Evolutionary conservation across 1,140 invertebrate genomes (phyloP).

Genomic region (Helicoverpa armigera): DNA sequence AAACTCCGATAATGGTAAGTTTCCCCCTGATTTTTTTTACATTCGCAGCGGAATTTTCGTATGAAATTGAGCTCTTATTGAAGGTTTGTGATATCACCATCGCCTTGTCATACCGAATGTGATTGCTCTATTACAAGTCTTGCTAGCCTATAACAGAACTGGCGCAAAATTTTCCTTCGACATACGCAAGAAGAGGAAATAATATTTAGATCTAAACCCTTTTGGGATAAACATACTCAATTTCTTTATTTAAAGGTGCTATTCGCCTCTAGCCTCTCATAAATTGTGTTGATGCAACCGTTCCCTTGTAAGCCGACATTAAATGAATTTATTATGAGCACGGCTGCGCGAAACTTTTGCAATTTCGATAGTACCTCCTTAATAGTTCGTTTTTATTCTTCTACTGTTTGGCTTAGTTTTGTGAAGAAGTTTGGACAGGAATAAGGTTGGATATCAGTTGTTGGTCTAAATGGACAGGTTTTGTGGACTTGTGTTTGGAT

Average conservation of each 20-base stretch:
- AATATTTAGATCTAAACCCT: not conserved
- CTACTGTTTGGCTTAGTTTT: constrained; percentile 24
- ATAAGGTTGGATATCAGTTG: not conserved
- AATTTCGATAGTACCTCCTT: constrained; percentile 64
- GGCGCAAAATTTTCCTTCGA: no score
- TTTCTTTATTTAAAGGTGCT: not conserved
- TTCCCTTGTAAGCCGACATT: constrained; percentile 61
- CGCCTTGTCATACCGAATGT: no score
- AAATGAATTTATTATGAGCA: constrained; percentile 80
- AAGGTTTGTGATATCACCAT: no score
- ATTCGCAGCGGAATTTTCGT: no score
- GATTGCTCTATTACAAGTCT: no score
- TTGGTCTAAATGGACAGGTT: not conserved
- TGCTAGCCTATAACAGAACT: no score
- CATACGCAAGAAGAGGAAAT: no score
- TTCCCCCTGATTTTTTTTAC: no score
- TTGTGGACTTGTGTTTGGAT: no score
- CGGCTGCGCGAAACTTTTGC: constrained; percentile 68
- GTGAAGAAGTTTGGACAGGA: not conserved
- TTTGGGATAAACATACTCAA: not conserved
- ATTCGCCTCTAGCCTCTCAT: constrained; percentile 14
- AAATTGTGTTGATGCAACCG: constrained; percentile 36
- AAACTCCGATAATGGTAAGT: no score
- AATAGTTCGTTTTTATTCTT: constrained; percentile 19
- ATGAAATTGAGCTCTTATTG: no score